Base-by-base conservation (phyloP, 2,113 vertebrate species). In the Gila orcuttii region DNA sequence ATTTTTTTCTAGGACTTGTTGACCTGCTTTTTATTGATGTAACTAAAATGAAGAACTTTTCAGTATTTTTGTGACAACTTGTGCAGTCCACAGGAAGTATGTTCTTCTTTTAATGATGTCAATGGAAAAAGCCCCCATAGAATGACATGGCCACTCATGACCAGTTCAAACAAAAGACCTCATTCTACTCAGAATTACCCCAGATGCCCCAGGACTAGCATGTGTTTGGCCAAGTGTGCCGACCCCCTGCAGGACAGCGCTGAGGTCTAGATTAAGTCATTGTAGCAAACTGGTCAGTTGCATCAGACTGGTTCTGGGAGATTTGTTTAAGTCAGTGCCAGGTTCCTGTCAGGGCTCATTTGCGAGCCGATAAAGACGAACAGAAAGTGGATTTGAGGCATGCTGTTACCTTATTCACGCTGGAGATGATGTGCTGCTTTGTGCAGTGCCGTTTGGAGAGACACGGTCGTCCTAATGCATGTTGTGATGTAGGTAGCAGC, bases 121-220 rank as follows among this genome's bases (percentile, higher is more conserved):
- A 83, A 42, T 83, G 88, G 71, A 52, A 80, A 66, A 84, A 87
- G 78, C 89, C 78, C 79, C 36, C n/a, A 85, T 85, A 87, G 87
- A 83, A 87, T 71, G 77, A 62, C 47, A 82, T 66, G 42, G 80
- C 31, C 86, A 55, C 90, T 86, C 47, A 71, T 92, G 89, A 91
- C 85, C 84, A 86, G 74, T 39, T 84, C 33, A 85, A 88, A 91
- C 87, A 93, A 92, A 83, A 89, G 84, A 39, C 74, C 60, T 76
- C 89, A 85, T 91, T 93, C 90, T 95, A 90, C 87, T 86, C 87
- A 87, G 73, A 42, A 2, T 42, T 42, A 42, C 42, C 42, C 39
- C 6, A 87, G 73, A 86, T 88, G 85, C 85, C 86, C 74, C 55
- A 60, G 87, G 86, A 89, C 25, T 86, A 84, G 81, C 81, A 90